A percentile compares a stretch with the other conserved stretches of the same genome.
Conservation (phyloP, 2,888 invertebrate genomes). For the Sinotaia quadrata region DNA sequence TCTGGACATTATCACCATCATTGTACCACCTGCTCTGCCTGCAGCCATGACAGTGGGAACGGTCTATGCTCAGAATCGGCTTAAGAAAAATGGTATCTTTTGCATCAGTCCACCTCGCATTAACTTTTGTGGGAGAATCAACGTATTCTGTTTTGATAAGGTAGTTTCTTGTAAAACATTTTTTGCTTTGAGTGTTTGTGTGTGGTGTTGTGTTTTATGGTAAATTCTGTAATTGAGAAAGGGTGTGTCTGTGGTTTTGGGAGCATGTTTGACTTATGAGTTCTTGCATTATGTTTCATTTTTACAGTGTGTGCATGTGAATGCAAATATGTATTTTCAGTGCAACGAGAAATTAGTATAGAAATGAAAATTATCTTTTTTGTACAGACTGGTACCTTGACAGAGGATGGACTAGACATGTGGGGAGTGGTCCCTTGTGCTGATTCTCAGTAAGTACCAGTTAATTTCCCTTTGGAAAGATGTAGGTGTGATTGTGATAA, state of each 20-base stretch:
- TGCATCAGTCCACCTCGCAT: conserved; percentile 95
- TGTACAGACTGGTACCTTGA: conserved; percentile 88
- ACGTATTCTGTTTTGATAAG: conserved; percentile 88
- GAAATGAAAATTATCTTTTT: too few relatives aligned
- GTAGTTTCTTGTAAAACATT: conserved; percentile 72
- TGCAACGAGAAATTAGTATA: too few relatives aligned
- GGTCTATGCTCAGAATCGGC: conserved; percentile 88
- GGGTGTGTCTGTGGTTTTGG: neutral
- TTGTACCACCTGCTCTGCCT: conserved; percentile 94
- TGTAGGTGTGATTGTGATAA: too few relatives aligned
- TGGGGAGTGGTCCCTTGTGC: conserved; percentile 84
- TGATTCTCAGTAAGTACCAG: conserved; percentile 30
- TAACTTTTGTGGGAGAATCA: conserved; percentile 84
- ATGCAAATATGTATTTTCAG: too few relatives aligned
- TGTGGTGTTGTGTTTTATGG: neutral
- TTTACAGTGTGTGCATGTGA: too few relatives aligned
- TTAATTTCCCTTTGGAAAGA: too few relatives aligned
- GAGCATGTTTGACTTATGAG: too few relatives aligned
- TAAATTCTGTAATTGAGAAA: neutral
- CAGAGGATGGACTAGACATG: conserved; percentile 89
- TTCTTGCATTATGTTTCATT: too few relatives aligned
- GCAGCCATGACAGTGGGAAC: conserved; percentile 97
- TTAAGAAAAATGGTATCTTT: conserved; percentile 85
- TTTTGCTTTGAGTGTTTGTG: neutral
- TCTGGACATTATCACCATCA: conserved; percentile 93